Evolutionary conservation across 2,797 vertebrate genomes (phyloP).

Genomic region (Cynodonichthys magdalenae): DNA sequence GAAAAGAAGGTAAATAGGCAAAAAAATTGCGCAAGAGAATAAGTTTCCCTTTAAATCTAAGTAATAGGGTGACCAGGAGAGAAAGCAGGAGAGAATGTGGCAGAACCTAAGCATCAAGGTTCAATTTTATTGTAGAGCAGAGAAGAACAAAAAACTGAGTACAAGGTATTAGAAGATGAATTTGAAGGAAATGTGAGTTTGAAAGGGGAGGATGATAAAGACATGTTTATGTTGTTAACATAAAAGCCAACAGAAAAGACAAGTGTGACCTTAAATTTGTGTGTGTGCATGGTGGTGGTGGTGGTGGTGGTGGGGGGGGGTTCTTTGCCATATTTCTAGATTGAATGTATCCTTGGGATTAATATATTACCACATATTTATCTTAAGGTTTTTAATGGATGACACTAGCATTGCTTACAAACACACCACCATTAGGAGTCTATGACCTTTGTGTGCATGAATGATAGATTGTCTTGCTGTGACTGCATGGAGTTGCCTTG

Average conservation of each 20-base stretch:
- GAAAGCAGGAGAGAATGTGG: background rate
- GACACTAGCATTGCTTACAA: constrained; percentile 78
- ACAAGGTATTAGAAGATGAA: background rate
- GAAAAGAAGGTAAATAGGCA: too few relatives aligned
- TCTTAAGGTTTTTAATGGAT: constrained; percentile 75
- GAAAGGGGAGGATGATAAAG: background rate
- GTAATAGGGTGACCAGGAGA: background rate
- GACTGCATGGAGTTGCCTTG: constrained; percentile 52
- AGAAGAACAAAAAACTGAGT: background rate
- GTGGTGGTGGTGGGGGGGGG: background rate
- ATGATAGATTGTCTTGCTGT: constrained; percentile 76
- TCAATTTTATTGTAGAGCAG: constrained; percentile 6
- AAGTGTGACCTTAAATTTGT: constrained; percentile 51
- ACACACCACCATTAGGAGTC: constrained; percentile 62
- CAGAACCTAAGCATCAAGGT: constrained; percentile 2
- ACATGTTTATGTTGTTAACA: background rate
- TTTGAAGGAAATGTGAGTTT: background rate
- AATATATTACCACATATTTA: constrained; percentile 65
- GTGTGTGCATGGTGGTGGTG: constrained; percentile 5
- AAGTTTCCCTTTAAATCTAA: background rate
- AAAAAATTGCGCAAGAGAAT: background rate
- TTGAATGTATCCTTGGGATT: constrained; percentile 55
- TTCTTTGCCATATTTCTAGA: constrained; percentile 50
- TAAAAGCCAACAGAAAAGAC: constrained; percentile 33
- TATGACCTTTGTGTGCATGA: constrained; percentile 71